Evolutionary conservation across 53 echinoderm and acorn worm genomes (phyloP).

Genomic region (Stichopus horrens): DNA sequence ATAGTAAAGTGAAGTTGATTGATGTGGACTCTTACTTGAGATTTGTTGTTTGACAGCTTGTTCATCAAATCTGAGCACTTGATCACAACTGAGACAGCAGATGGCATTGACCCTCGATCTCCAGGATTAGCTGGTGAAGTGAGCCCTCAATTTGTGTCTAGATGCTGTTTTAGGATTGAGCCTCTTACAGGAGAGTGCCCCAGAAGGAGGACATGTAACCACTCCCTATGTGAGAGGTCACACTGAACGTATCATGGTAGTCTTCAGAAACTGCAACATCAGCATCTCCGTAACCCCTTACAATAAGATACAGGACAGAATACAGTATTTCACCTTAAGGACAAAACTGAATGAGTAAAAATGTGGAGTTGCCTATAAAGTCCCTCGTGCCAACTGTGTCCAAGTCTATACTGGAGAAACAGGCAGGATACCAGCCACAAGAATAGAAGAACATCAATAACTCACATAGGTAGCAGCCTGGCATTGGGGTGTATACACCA

Average conservation of each 20-base stretch:
- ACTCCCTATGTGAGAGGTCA: slow-evolving; percentile 9
- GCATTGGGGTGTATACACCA: background rate
- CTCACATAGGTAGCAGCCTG: background rate
- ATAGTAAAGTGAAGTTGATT: no score
- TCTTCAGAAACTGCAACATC: background rate
- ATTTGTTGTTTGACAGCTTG: no score
- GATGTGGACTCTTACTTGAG: no score
- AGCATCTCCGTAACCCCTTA: background rate
- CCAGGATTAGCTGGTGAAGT: no score
- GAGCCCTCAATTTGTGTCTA: no score
- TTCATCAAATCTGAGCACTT: no score
- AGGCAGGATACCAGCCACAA: background rate
- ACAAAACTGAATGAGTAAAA: background rate
- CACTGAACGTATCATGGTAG: background rate
- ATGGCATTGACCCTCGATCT: no score
- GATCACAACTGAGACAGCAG: no score
- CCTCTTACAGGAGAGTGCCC: no score
- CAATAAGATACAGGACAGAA: background rate
- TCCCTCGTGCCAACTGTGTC: slow-evolving; percentile 29
- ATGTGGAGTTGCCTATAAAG: slow-evolving; percentile 1
- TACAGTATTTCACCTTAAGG: slow-evolving; percentile 1
- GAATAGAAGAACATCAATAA: slow-evolving; percentile 10
- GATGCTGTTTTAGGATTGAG: no score
- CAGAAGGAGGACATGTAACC: no score
- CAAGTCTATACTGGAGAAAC: slow-evolving; percentile 28